phyloP scores from a whole-genome alignment of 2,113 vertebrate species.

The Chamaea fasciata region DNA sequence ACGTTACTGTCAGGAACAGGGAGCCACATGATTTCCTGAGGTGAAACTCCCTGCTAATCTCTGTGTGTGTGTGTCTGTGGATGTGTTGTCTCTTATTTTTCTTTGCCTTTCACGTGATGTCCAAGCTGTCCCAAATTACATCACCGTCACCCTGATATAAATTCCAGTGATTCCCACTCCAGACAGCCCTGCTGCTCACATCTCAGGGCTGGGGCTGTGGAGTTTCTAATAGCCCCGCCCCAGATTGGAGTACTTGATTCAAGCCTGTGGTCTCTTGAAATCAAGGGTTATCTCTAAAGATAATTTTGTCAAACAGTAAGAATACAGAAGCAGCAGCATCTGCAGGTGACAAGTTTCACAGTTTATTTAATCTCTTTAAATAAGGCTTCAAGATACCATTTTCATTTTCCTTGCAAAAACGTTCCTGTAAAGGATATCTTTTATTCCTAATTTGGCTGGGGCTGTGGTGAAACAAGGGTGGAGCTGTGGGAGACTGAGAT shows the following conservation, averaged over 20 bases:
- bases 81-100: background rate
- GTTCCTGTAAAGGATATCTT: background rate
- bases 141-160: conserved; percentile 14
- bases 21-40: conserved; percentile 50
- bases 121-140: conserved; percentile 58
- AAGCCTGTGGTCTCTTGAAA: background rate
- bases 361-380: background rate
- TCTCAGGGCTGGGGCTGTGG: background rate
- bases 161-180: background rate
- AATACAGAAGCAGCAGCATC: background rate
- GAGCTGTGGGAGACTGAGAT: background rate
- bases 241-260: background rate
- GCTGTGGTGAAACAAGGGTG: background rate
- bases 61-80: background rate
- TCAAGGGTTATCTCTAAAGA: background rate
- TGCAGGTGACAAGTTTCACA: background rate
- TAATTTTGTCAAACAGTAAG: background rate
- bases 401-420: background rate
- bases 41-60: conserved; percentile 41
- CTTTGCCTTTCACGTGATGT: conserved; percentile 19
- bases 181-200: background rate
- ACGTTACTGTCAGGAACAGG: conserved; percentile 46
- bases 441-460: background rate
- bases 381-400: background rate
- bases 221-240: background rate